These are phyloP conservation scores for Xenus cinereus DNA, from an alignment of 2,113 vertebrate species.

Conservation along the genomic window DNA sequence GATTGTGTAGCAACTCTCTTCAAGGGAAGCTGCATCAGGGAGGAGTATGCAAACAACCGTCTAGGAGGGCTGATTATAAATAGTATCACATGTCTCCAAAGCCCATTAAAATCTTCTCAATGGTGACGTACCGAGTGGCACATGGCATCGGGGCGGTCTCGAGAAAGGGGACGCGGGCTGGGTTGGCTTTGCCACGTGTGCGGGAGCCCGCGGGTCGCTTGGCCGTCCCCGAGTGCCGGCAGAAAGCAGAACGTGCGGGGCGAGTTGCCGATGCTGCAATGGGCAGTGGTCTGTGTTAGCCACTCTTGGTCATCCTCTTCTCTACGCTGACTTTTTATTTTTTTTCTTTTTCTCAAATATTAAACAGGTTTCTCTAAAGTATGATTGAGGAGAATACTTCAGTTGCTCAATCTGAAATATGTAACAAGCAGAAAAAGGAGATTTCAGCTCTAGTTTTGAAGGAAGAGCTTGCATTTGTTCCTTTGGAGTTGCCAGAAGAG, in stretches of 20 bases:
- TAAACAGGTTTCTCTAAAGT: not conserved
- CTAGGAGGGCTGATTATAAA: conserved; percentile 73
- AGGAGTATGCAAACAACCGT: conserved; percentile 85
- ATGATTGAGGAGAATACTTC: not conserved
- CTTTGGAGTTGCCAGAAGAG: not conserved
- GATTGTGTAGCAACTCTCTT: conserved; percentile 95
- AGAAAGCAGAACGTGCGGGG: not conserved
- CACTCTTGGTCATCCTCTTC: not conserved
- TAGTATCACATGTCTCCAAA: conserved; percentile 63
- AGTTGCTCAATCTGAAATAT: not conserved
- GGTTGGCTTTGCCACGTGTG: accelerated
- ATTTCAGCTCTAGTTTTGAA: not conserved
- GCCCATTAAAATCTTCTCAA: conserved; percentile 72
- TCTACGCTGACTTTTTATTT: not conserved
- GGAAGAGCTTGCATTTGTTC: not conserved
- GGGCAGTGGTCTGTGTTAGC: not conserved
- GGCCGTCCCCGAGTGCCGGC: not conserved
- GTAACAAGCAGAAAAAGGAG: not conserved
- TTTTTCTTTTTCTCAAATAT: too few relatives aligned
- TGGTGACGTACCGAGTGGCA: not conserved
- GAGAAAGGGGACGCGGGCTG: not conserved
- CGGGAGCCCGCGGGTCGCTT: accelerated
- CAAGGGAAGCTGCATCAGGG: conserved; percentile 81
- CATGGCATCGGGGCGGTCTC: not conserved
- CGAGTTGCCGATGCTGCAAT: not conserved